These are phyloP conservation scores for Toxotes lorentzi DNA, from an alignment of 2,797 vertebrate species.

Conservation along the genomic window DNA sequence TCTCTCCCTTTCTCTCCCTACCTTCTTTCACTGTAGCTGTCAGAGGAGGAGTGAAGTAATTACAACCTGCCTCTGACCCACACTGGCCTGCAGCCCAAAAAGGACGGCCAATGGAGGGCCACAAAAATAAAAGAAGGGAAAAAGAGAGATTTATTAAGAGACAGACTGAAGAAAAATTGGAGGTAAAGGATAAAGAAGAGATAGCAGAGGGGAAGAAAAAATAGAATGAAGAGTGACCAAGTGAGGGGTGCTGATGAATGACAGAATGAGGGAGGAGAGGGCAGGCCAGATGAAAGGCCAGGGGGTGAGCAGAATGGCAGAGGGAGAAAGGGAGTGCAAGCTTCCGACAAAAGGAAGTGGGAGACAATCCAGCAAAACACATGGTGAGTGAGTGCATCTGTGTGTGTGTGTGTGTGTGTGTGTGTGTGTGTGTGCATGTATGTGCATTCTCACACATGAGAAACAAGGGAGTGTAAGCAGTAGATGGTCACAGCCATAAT, in stretches of 20 bases:
- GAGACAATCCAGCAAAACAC: constrained; percentile 79
- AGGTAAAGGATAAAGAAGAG: background rate
- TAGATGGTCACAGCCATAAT: constrained; percentile 72
- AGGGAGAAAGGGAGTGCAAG: constrained; percentile 71
- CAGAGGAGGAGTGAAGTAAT: constrained; percentile 75
- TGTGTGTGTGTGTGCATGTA: constrained; percentile 27
- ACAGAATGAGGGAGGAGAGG: constrained; percentile 59
- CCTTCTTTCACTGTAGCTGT: constrained; percentile 44
- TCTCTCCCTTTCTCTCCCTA: constrained; percentile 18
- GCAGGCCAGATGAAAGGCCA: constrained; percentile 58
- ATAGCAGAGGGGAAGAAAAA: constrained; percentile 1
- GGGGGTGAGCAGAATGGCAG: constrained; percentile 65
- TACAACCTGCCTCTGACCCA: constrained; percentile 76
- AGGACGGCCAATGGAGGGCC: constrained; percentile 27
- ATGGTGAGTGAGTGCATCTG: constrained; percentile 61
- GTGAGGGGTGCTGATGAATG: constrained; percentile 45
- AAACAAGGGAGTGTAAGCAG: constrained; percentile 57
- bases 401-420: constrained; percentile 35
- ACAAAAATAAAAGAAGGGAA: constrained; percentile 16
- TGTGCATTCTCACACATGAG: constrained; percentile 27
- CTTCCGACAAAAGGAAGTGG: constrained; percentile 85
- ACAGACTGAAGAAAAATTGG: background rate
- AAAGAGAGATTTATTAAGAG: background rate
- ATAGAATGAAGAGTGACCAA: background rate
- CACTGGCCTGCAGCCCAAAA: constrained; percentile 68